Percentiles rank a stretch among this genome's conserved stretches.
Evolutionary conservation across 2,888 invertebrate genomes (phyloP).

Genomic region (Metellina segmentata): DNA sequence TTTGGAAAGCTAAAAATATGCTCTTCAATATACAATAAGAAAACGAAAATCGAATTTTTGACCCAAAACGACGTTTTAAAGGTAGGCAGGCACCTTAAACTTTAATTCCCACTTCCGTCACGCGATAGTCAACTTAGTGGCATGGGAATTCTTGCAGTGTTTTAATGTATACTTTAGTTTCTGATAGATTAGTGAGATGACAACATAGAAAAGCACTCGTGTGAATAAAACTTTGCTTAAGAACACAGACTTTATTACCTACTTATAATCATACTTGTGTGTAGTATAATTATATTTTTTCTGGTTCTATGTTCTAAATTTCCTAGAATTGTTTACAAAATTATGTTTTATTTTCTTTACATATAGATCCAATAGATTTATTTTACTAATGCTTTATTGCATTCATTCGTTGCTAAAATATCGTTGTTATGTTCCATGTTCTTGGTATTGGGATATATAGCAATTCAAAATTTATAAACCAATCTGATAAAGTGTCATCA

Average conservation of each 20-base stretch:
- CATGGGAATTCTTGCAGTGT: background rate
- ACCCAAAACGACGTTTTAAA: no score
- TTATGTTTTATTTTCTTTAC: background rate
- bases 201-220: background rate
- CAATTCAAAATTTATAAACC: no score
- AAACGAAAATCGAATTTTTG: no score
- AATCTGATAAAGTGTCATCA: no score
- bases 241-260: background rate
- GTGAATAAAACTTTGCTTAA: background rate
- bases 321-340: background rate
- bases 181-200: background rate
- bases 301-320: background rate
- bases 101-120: background rate
- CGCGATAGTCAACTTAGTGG: background rate
- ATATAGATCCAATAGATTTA: background rate
- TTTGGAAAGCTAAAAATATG: no score
- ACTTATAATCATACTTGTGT: background rate
- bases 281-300: background rate
- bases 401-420: no score
- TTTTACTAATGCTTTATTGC: no score
- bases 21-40: no score
- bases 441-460: no score
- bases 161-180: background rate
- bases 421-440: no score
- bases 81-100: no score